A percentile compares a stretch with the other conserved stretches of the same genome.
Evolutionary conservation across 2,888 invertebrate genomes (phyloP).

Genomic region (Drosophila ochracea): DNA sequence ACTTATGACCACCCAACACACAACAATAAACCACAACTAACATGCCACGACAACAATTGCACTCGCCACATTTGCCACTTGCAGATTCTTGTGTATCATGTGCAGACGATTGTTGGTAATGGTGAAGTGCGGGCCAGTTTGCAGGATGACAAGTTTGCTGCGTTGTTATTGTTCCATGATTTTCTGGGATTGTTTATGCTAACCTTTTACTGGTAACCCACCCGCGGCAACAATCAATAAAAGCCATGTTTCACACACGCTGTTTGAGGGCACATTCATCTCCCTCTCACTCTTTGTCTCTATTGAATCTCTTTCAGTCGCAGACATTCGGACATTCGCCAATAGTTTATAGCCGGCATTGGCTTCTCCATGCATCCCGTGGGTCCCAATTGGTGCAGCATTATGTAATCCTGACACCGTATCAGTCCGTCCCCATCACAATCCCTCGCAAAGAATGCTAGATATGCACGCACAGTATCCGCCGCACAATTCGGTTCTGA

Average conservation of each 20-base stretch:
- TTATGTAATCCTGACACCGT: constrained; percentile 76
- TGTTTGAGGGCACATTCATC: not conserved
- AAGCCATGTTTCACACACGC: constrained; percentile 31
- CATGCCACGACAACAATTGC: constrained; percentile 5
- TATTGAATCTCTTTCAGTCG: constrained; percentile 34
- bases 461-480: constrained; percentile 63
- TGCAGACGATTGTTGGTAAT: constrained; percentile 56
- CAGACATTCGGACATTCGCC: constrained; percentile 84
- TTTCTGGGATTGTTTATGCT: constrained; percentile 57
- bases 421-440: constrained; percentile 79
- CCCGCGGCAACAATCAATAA: constrained; percentile 44
- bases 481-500: constrained; percentile 66
- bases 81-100: constrained; percentile 67
- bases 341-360: constrained; percentile 78
- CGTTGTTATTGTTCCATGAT: constrained; percentile 65
- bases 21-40: constrained; percentile 4
- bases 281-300: constrained; percentile 13
- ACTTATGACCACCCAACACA: constrained; percentile 24
- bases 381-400: constrained; percentile 77
- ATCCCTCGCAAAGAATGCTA: constrained; percentile 63
- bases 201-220: constrained; percentile 55
- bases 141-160: constrained; percentile 50
- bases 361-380: constrained; percentile 62
- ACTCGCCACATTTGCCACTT: constrained; percentile 47
- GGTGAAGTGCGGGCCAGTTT: constrained; percentile 26